Base-by-base conservation (phyloP, 2,888 invertebrate genomes). In the Lutraria lutraria region DNA sequence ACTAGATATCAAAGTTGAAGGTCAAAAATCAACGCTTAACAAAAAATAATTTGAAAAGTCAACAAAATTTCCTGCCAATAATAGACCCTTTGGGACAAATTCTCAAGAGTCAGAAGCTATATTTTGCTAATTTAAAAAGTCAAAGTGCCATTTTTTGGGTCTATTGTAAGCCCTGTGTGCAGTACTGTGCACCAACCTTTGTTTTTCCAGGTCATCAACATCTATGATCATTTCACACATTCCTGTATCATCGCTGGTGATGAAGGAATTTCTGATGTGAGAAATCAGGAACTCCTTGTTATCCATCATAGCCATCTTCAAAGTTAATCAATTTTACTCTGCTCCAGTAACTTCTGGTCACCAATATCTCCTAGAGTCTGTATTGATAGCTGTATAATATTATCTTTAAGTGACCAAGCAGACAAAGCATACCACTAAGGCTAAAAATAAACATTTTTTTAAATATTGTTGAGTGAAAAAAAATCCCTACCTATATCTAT, bases 231-330 rank as follows among this genome's bases (percentile, higher is more conserved):
- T 97, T 97, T 99, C 99, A 97, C 99, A 99, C 97, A 99, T 98
- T 88, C 99, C 97, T 94, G 99, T 99, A 97, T 99, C 99, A 97
- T 99, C 99, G 34, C 99, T 98, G 43, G 98, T 98, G 96, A 99
- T 98, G 97, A 99, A 99, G 16, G 99, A 99, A 97, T 99, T 99
- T 88, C 98, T 97, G 93, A 99, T 98, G 97, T 99, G 98, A 89
- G 98, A 98, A 85, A 99, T 97, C 82, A 99, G 97, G 98, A 99
- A 99, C 95, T 98, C 98, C 97, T 98, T 98, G 97, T 99, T 98
- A 97, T 99, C 99, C 97, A 99, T 99, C 92, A 99, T 98, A 93
- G 99, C 99, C 99, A 99, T 99, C 84, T 52, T 83, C 79, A 29
- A 29, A n/a, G 4, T 43, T 43, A 43, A 43, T 4, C 43, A 43